These are phyloP conservation scores for Distichodus sexfasciatus DNA, from an alignment of 2,797 vertebrate genomes.

Conservation along the genomic window DNA sequence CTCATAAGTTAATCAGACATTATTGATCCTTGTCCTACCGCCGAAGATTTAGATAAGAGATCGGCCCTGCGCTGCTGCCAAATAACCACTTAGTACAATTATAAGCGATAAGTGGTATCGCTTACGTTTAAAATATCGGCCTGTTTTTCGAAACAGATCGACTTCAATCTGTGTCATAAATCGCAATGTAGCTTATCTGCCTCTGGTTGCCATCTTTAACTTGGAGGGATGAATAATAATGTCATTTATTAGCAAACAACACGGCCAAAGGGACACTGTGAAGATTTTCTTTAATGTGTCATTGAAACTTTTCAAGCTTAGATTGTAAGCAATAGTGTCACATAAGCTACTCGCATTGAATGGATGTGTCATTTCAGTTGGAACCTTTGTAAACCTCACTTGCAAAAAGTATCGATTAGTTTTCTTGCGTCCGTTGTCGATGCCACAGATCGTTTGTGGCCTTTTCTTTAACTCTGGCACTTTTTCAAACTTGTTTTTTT, in stretches of 20 bases:
- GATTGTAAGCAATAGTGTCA: too few relatives aligned
- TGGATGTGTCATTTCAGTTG: too few relatives aligned
- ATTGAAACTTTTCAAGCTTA: not conserved
- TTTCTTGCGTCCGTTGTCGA: too few relatives aligned
- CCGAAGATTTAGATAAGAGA: slow-evolving; percentile 41
- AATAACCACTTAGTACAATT: slow-evolving; percentile 71
- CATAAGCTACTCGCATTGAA: too few relatives aligned
- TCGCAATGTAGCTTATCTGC: slow-evolving; percentile 55
- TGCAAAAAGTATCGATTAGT: too few relatives aligned
- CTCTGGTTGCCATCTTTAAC: slow-evolving; percentile 36
- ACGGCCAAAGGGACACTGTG: not conserved
- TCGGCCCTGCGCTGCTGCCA: slow-evolving; percentile 61
- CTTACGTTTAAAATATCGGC: slow-evolving; percentile 44
- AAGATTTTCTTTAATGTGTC: not conserved
- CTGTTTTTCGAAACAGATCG: slow-evolving; percentile 49
- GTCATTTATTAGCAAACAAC: not conserved
- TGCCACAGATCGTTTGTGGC: too few relatives aligned
- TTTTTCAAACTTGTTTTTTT: too few relatives aligned
- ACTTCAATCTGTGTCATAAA: slow-evolving; percentile 54
- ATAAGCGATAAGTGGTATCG: slow-evolving; percentile 57
- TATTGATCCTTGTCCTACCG: slow-evolving; percentile 49
- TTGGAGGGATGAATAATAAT: not conserved
- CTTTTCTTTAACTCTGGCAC: too few relatives aligned
- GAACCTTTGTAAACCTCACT: too few relatives aligned
- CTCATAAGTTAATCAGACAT: slow-evolving; percentile 47